Conservation (phyloP, 2,888 invertebrate species). For the Heliconius aoede region DNA sequence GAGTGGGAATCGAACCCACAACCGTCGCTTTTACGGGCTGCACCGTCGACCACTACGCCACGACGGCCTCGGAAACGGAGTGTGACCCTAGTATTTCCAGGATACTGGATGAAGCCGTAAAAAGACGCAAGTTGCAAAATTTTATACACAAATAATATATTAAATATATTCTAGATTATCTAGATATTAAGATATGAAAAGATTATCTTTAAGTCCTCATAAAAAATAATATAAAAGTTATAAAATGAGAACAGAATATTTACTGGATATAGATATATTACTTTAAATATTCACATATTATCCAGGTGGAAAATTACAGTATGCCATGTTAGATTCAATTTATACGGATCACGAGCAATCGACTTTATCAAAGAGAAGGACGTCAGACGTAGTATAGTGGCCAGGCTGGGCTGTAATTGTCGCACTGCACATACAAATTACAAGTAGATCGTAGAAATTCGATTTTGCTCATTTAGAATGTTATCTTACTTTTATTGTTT, state of each 20-base stretch:
- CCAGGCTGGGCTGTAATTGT: constrained; percentile 38
- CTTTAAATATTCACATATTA: constrained; percentile 26
- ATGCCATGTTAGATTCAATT: constrained; percentile 44
- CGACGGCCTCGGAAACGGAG: too few species aligned
- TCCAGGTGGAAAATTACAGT: constrained; percentile 35
- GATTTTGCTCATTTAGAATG: constrained; percentile 11
- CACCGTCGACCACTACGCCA: too few species aligned
- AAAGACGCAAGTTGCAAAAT: too few species aligned
- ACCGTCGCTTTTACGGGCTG: too few species aligned
- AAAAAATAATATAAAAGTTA: neutral
- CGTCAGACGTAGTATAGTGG: constrained; percentile 33
- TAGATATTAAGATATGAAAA: too few species aligned
- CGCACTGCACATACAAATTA: constrained; percentile 13
- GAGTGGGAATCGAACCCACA: too few species aligned
- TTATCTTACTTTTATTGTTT: neutral
- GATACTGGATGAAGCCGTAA: neutral
- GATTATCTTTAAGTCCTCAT: neutral
- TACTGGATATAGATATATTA: constrained; percentile 1
- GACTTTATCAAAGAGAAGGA: constrained; percentile 43
- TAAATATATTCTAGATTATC: too few species aligned
- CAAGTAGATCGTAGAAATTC: constrained; percentile 4
- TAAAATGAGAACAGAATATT: neutral
- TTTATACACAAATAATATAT: too few species aligned
- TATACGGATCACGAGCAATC: constrained; percentile 44
- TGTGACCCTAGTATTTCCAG: too few species aligned